Base-by-base conservation (phyloP, 2,797 vertebrate genomes). In the Hemibagrus guttatus region DNA sequence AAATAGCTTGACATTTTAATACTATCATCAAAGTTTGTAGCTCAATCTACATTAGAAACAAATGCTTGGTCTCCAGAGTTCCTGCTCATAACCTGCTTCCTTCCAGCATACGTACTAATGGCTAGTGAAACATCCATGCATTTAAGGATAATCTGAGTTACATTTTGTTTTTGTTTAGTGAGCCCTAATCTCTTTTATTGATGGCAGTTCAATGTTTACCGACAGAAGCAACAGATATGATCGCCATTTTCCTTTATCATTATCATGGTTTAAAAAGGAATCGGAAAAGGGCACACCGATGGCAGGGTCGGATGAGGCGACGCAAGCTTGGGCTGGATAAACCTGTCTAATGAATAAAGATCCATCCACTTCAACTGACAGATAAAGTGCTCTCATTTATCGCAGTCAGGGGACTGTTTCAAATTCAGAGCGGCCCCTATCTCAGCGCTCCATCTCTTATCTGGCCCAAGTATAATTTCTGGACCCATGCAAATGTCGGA, bases 361-460 rank as follows among this genome's bases (percentile, higher is more conserved):
- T 64, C 74, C 46, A 56, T 78, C 46, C 23, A 58, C 85, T 90
- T 86, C 78, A 78, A 72, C 72, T 85, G 84, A 54, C 84, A 90
- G 88, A 90, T 89, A 90, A 89, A 90, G 58, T 74, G 61, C 74
- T 84, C 49, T 76, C 71, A 81, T 87, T 89, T 85, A 88, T 87
- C 52, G 84, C 54, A 84, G 82, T 88, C 84, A 75, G 66, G 74
- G 42, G 46, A 88, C 69, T 42, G 28, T 85, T 88, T 85, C 61
- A 69, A 59, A 81, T 83, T 88, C 68, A 42, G 49, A 84, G 59
- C 19, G 7, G 28, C 42, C 58, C 82, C 69, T 71, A 61, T 71
- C 81, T n/a, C 26, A 13, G 49, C n/a, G 19, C 52, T 26, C 46
- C 11, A 23, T 23, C 61, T 74, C 79, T 75, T 76, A 85, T 85